Evolutionary conservation across 1,140 invertebrate species (phyloP).

Genomic region (Pentalonia nigronervosa): DNA sequence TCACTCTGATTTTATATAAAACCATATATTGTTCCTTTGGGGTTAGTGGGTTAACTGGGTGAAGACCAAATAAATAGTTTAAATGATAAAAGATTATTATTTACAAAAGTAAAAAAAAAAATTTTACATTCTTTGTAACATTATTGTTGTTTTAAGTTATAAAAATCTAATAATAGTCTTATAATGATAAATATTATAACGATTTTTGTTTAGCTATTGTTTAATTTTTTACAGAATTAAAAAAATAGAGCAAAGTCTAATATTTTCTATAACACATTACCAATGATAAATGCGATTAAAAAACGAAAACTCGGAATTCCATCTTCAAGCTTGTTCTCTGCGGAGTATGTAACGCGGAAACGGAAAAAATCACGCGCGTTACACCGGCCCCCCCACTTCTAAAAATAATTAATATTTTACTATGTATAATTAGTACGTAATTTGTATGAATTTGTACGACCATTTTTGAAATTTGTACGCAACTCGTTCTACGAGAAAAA

Average conservation of each 20-base stretch:
- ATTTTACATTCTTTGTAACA: not conserved
- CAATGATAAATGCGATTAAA: not conserved
- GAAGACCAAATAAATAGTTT: not conserved
- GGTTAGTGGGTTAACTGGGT: constrained; percentile 32
- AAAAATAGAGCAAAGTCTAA: not conserved
- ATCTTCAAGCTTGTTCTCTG: not conserved
- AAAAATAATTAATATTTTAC: no score
- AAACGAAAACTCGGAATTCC: not conserved
- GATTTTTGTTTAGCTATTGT: not conserved
- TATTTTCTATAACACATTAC: not conserved
- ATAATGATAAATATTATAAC: not conserved
- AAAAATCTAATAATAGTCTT: not conserved
- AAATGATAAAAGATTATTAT: constrained; percentile 15
- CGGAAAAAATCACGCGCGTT: no score
- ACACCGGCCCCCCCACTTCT: no score
- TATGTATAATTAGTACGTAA: no score
- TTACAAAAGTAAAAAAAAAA: not conserved
- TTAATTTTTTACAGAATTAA: not conserved
- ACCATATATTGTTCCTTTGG: not conserved
- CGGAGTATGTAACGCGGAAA: not conserved
- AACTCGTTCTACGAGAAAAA: no score
- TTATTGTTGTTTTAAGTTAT: not conserved
- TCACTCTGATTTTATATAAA: not conserved
- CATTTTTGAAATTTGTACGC: no score
- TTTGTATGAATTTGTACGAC: no score